Base-by-base conservation (phyloP, 1,140 invertebrate genomes). In the Pogonomyrmex barbatus region DNA sequence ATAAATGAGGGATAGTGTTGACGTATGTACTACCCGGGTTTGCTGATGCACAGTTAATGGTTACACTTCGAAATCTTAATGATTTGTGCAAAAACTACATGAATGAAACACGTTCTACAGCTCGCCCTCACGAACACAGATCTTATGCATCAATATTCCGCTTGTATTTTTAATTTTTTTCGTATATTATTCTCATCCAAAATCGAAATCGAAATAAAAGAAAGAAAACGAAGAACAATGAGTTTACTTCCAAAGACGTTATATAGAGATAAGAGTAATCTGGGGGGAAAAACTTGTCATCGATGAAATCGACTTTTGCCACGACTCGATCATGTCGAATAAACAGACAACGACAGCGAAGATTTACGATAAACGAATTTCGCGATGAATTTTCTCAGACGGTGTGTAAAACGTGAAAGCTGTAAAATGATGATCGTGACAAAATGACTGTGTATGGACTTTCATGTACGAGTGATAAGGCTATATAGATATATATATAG, bases 401-500 rank as follows among this genome's bases (percentile, higher is more conserved):
- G 6, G 9, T 63, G 62, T 86, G 76, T 88, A 83, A 58, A 52
- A 65, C 39, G 77, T 85, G 52, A 70, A 85, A 78, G 67, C 65
- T 88, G 81, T 85, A 65, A 24, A 73, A 71, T 70, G 71, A 75
- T 89, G 71, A 75, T 89, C 54, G 79, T 82, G 79, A 75, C 68
- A 42, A 8, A 52, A 56, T 75, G 58, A 76, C 56, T 63, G 82
- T 67, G 67, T 79, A 88, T 75, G 63, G n/a, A 81, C 39, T 54
- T 75, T 52, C 30, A 71, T 86, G 54, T 86, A 86, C 12, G 62
- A 58, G 85, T 82, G 60, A 85, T 70, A 67, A 85, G 86, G 65
- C 75, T 88, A 88, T 85, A 88, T 71, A 73, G 56, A 88, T 84
- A 88, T 89, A 83, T 83, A 88, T 83, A 90, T 85, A 89, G 73